phyloP scores from a whole-genome alignment of 2,888 invertebrate species.

The Podotricha telesiphe region DNA sequence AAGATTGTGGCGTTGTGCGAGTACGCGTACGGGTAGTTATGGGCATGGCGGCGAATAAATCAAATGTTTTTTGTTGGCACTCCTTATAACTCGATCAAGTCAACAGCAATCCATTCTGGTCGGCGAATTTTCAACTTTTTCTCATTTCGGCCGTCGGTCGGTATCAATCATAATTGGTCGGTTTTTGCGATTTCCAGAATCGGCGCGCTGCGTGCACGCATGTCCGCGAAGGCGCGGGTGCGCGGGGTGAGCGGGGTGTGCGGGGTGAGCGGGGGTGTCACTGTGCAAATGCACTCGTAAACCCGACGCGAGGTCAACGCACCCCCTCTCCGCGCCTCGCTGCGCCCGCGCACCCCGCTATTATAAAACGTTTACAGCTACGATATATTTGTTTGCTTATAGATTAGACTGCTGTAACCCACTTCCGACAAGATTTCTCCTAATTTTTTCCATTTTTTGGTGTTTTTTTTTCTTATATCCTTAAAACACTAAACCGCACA shows the following conservation, averaged over 20 bases:
- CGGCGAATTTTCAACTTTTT: slow-evolving; percentile 61
- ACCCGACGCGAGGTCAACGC: slow-evolving; percentile 75
- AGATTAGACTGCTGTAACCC: slow-evolving; percentile 28
- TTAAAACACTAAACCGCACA: slow-evolving; percentile 18
- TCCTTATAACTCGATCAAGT: slow-evolving; percentile 41
- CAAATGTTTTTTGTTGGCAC: slow-evolving; percentile 42
- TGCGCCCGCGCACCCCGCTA: slow-evolving; percentile 52
- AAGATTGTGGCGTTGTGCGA: slow-evolving; percentile 34
- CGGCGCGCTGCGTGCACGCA: slow-evolving; percentile 69
- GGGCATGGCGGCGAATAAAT: slow-evolving; percentile 39
- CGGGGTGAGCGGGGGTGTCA: slow-evolving; percentile 69
- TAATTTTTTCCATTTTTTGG: not conserved
- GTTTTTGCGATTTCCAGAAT: slow-evolving; percentile 69
- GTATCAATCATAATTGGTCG: slow-evolving; percentile 78
- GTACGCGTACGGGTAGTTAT: slow-evolving; percentile 36
- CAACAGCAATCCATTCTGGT: slow-evolving; percentile 54
- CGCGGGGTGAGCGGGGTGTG: slow-evolving; percentile 45
- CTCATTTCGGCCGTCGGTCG: slow-evolving; percentile 53
- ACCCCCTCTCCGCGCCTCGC: slow-evolving; percentile 59
- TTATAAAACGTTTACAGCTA: slow-evolving; percentile 69
- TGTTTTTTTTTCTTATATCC: not conserved
- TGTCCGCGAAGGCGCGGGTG: slow-evolving; percentile 40
- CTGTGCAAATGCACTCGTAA: slow-evolving; percentile 82
- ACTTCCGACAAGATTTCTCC: slow-evolving; percentile 21
- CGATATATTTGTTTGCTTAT: slow-evolving; percentile 65